Evolutionary conservation across 2,113 vertebrate genomes (phyloP), one percentile per base, ranked within the genome.

Genomic region (Hypomesus transpacificus): DNA sequence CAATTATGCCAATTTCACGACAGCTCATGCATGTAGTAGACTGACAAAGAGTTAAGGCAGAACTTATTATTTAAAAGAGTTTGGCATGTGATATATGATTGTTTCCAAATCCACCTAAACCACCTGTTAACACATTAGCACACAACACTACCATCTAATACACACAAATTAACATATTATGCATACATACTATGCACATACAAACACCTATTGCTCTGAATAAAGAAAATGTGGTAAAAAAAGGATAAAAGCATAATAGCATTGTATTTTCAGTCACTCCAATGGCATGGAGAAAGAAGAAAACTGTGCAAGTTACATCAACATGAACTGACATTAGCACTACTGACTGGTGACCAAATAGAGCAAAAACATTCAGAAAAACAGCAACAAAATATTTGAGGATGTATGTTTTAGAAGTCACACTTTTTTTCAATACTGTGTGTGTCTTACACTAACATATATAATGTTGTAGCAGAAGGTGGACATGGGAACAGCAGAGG

Each of bases 401-500:
- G 58, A 60, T 60, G 58, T 22, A 14, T 60, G 58, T 60, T 60
- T 60, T 53, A 16, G 52, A 53, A 76, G 52, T 65, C 58, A 63
- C 6, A 26, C 61, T 9, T 60, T 17, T 68, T 75, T 68, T 75
- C 34, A 24, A 4, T 59, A 80, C 62, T 61, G 26, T 75, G 82
- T 75, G 63, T 18, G 58, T 46, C 39, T 46, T 7, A 76, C 66
- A 89, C 72, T 20, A 77, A 82, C 78, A 82, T 53, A 82, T 73
- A 77, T 39, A 71, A 80, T 75, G 69, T 53, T 88, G 74, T 61
- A 69, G 84, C 75, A 18, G 81, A 53, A 79, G 69, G 76, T 82
- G 79, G 73, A 86, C 66, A 75, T 78, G 80, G 78, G 66, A 77
- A 78, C 80, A 81, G 75, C 79, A 72, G 77, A 79, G 74, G 75